Conservation (phyloP, 1,140 invertebrate genomes). For the Drosophila guanche region DNA sequence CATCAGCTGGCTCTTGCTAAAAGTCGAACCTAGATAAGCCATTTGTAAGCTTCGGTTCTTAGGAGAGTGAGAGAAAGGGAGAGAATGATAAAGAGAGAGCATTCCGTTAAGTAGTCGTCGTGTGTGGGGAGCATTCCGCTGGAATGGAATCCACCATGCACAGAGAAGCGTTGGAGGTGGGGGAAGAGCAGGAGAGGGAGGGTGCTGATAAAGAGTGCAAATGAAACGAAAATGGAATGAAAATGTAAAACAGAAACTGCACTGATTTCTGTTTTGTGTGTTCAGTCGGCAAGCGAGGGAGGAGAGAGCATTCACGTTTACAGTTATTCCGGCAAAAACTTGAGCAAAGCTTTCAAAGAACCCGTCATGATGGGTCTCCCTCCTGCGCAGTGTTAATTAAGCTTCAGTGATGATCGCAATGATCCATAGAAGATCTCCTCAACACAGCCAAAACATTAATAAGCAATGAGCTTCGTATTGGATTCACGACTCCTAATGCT, state of each 20-base stretch:
- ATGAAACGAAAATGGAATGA: slow-evolving; percentile 34
- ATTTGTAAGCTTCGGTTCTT: no score
- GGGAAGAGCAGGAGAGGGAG: no score
- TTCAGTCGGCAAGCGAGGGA: background rate
- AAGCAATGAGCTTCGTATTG: slow-evolving; percentile 1
- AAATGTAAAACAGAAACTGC: slow-evolving; percentile 30
- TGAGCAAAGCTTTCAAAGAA: slow-evolving; percentile 12
- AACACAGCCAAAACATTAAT: background rate
- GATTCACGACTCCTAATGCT: slow-evolving; percentile 32
- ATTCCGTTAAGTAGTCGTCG: background rate
- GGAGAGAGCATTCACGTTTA: slow-evolving; percentile 10
- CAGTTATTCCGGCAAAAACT: slow-evolving; percentile 17
- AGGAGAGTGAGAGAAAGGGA: no score
- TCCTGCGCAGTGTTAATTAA: slow-evolving; percentile 34
- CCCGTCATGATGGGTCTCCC: background rate
- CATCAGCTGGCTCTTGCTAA: no score
- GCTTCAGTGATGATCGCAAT: background rate
- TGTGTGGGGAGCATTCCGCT: slow-evolving; percentile 8
- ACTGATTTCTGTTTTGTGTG: slow-evolving; percentile 8
- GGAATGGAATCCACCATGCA: slow-evolving; percentile 24
- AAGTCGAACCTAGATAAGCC: slow-evolving; percentile 14
- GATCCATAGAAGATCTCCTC: background rate
- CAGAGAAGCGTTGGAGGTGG: background rate
- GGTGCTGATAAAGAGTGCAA: slow-evolving; percentile 60
- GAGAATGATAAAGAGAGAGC: no score